phyloP scores from a whole-genome alignment of 2,113 vertebrate genomes.

The Cyanoramphus novaezelandiae region DNA sequence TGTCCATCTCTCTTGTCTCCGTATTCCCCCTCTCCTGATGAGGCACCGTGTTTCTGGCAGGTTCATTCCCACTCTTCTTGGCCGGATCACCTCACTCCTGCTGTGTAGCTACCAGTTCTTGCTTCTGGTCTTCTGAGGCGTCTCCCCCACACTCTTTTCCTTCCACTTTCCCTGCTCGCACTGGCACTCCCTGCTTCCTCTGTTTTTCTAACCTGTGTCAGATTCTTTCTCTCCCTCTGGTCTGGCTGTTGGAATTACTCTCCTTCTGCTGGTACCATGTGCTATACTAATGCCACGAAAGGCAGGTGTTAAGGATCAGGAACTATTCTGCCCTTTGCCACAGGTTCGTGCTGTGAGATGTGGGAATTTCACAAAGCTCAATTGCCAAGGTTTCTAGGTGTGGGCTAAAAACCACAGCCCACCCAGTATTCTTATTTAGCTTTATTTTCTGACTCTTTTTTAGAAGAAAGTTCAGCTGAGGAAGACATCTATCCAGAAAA shows the following conservation, averaged over 20 bases:
- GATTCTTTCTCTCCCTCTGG: not conserved
- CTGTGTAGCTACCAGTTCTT: not conserved
- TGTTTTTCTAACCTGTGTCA: not conserved
- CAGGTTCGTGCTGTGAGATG: not conserved
- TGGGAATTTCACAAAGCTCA: not conserved
- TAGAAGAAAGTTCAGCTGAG: not conserved
- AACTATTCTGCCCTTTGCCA: not conserved
- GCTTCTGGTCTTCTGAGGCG: not conserved
- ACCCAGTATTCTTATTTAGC: not conserved
- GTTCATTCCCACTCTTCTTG: not conserved
- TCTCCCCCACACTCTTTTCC: fast-evolving
- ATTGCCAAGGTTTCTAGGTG: not conserved
- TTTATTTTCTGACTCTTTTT: not conserved
- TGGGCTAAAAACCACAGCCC: not conserved
- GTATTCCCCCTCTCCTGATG: not conserved
- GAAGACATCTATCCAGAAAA: not conserved
- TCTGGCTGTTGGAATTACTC: not conserved
- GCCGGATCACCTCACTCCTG: not conserved
- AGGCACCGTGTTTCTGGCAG: fast-evolving
- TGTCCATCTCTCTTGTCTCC: not conserved
- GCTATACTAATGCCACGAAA: fast-evolving
- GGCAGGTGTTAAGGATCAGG: fast-evolving
- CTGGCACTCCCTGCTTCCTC: not conserved
- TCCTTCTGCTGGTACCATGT: not conserved
- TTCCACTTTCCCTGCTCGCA: not conserved